Conservation (phyloP, 2,888 invertebrate species). For the Saturnia pavonia region DNA sequence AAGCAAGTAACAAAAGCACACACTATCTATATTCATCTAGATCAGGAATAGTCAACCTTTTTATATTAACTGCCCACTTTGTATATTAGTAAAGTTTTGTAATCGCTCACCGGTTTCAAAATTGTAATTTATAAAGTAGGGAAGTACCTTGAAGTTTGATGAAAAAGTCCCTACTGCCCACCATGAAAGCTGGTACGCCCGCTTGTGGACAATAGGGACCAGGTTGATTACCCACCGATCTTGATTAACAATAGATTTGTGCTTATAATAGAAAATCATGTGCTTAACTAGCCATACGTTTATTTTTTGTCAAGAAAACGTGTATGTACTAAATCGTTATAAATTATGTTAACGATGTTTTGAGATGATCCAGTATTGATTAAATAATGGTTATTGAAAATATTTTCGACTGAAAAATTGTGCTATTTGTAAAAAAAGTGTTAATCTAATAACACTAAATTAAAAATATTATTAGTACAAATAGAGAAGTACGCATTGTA, state of each 20-base stretch:
- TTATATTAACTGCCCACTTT: too few relatives aligned
- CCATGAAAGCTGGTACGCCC: too few relatives aligned
- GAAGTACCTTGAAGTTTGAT: too few relatives aligned
- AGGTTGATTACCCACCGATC: background rate
- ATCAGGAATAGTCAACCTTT: too few relatives aligned
- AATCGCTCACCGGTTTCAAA: too few relatives aligned
- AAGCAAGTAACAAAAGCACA: background rate
- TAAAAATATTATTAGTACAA: slow-evolving; percentile 23
- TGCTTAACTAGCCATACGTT: slow-evolving; percentile 28
- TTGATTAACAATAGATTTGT: background rate
- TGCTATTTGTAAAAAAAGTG: slow-evolving; percentile 27
- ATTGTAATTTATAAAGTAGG: too few relatives aligned
- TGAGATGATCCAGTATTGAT: slow-evolving; percentile 16
- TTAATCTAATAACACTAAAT: slow-evolving; percentile 34
- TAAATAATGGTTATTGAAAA: slow-evolving; percentile 16
- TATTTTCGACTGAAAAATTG: slow-evolving; percentile 27
- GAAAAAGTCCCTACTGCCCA: too few relatives aligned
- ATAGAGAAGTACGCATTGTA: slow-evolving; percentile 17
- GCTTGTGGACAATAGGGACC: too few relatives aligned
- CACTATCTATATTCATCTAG: background rate
- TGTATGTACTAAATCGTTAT: slow-evolving; percentile 24
- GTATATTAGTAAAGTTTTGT: too few relatives aligned
- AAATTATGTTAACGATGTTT: background rate
- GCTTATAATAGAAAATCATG: slow-evolving; percentile 40
- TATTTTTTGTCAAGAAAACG: slow-evolving; percentile 57